A percentile compares a stretch with the other conserved stretches of the same genome.
phyloP scores from a whole-genome alignment of 2,113 vertebrate species.

The Cynocephalus volans region DNA sequence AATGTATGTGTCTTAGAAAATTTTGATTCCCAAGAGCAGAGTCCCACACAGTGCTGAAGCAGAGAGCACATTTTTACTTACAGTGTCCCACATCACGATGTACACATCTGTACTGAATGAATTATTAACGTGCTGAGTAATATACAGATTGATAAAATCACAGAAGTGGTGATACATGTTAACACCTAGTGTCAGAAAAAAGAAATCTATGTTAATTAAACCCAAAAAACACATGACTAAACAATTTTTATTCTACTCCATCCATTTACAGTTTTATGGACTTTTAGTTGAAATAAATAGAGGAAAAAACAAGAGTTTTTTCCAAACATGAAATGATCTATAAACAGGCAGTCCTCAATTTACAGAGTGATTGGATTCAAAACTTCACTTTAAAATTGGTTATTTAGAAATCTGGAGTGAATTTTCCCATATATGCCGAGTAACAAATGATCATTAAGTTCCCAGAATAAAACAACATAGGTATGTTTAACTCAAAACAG shows the following conservation, averaged over 20 bases:
- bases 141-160: conserved; percentile 98
- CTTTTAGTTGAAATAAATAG: conserved; percentile 26
- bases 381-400: background rate
- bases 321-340: background rate
- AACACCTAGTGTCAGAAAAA: conserved; percentile 90
- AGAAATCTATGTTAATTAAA: conserved; percentile 65
- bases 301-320: background rate
- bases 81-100: conserved; percentile 99
- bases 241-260: background rate
- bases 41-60: background rate
- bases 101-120: conserved; percentile 96
- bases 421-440: background rate
- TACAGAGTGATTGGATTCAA: background rate
- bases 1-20: background rate
- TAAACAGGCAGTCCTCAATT: background rate
- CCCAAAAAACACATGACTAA: background rate
- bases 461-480: background rate
- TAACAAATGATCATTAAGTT: conserved; percentile 16
- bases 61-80: conserved; percentile 86
- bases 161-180: conserved; percentile 99
- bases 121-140: conserved; percentile 97
- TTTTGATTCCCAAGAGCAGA: background rate
- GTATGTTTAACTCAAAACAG: background rate
- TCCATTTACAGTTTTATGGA: background rate
- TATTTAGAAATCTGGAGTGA: conserved; percentile 45